These are phyloP conservation scores for Coptodon bakossiorum DNA, from an alignment of 2,113 vertebrate genomes.

Conservation along the genomic window DNA sequence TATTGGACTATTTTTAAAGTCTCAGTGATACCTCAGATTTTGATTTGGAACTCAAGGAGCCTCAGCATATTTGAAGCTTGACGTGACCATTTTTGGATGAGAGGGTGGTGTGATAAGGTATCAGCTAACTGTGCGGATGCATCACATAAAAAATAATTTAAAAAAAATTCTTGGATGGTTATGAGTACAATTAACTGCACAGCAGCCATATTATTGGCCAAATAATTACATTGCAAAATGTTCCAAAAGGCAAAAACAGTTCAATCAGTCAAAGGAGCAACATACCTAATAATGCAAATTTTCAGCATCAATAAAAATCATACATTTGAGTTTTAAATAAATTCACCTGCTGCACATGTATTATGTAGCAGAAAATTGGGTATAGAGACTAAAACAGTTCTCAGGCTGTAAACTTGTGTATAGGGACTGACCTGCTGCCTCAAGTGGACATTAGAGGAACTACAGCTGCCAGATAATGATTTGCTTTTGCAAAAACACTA, in stretches of 20 bases:
- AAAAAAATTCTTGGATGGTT: not conserved
- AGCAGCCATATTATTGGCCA: not conserved
- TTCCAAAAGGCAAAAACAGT: not conserved
- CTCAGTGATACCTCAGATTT: not conserved
- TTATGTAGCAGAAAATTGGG: not conserved
- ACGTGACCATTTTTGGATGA: not conserved
- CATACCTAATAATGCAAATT: not conserved
- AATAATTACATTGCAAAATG: not conserved
- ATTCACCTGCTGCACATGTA: not conserved
- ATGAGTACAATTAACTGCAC: not conserved
- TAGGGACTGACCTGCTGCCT: not conserved
- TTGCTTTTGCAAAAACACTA: not conserved
- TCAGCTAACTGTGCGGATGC: not conserved
- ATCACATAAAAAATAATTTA: not conserved
- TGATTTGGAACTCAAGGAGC: not conserved
- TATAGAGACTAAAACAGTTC: not conserved
- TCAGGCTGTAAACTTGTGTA: not conserved
- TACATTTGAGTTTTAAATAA: not conserved
- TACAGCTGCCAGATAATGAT: not conserved
- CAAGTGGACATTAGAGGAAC: not conserved
- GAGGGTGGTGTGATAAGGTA: not conserved
- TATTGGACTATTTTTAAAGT: not conserved
- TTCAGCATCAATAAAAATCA: not conserved
- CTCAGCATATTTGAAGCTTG: not conserved
- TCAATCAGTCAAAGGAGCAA: not conserved